phyloP scores from a whole-genome alignment of 2,797 vertebrate genomes.

The Syngnathus acus region DNA sequence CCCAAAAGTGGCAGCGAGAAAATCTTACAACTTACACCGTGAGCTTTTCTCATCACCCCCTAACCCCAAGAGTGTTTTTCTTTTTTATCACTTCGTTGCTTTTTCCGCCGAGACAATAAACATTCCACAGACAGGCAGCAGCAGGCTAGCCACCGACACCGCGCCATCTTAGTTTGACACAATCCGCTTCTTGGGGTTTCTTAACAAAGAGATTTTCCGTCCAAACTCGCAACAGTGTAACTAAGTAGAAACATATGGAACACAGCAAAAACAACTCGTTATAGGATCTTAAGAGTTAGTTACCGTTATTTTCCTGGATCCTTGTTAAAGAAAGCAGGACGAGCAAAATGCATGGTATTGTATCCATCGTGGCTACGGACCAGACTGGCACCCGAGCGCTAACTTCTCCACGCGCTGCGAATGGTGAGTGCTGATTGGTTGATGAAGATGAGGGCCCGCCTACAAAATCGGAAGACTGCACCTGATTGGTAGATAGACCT shows the following conservation, averaged over 20 bases:
- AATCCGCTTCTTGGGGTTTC: slow-evolving; percentile 56
- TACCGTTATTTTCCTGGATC: slow-evolving; percentile 61
- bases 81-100: slow-evolving; percentile 21
- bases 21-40: background rate
- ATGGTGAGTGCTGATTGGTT: slow-evolving; percentile 28
- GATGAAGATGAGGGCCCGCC: slow-evolving; percentile 21
- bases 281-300: slow-evolving; percentile 8
- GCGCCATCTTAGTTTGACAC: slow-evolving; percentile 77
- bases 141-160: slow-evolving; percentile 65
- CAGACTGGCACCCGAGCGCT: slow-evolving; percentile 52
- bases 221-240: slow-evolving; percentile 9
- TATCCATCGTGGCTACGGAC: slow-evolving; percentile 66
- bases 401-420: slow-evolving; percentile 56
- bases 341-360: slow-evolving; percentile 52
- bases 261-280: background rate
- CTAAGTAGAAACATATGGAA: slow-evolving; percentile 5
- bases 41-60: background rate
- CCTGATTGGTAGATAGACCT: slow-evolving; percentile 52
- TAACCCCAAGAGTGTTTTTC: slow-evolving; percentile 9
- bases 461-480: background rate
- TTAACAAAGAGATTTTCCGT: slow-evolving; percentile 62
- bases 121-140: slow-evolving; percentile 62
- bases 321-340: slow-evolving; percentile 61
- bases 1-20: background rate
- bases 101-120: slow-evolving; percentile 49